Percentiles rank a stretch among this genome's conserved stretches.
These are phyloP conservation scores for Andricus quercusramuli DNA, from an alignment of 2,888 invertebrate species.

Conservation along the genomic window DNA sequence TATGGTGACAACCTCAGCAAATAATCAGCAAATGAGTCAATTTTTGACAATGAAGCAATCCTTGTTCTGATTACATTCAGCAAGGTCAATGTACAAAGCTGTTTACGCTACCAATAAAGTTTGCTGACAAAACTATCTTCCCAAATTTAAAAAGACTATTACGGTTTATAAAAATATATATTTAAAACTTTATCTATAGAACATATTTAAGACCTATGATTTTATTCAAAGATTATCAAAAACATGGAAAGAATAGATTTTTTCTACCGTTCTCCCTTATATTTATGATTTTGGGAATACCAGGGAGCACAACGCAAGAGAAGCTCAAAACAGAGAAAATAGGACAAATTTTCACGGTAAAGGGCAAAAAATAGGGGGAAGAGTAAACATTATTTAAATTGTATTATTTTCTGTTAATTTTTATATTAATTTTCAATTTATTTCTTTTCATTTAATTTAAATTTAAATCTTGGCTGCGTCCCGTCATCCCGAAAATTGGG, in stretches of 20 bases:
- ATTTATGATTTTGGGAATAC: no score
- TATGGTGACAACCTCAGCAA: conserved; percentile 1
- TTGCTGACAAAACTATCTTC: not conserved
- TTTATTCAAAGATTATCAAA: not conserved
- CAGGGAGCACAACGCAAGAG: no score
- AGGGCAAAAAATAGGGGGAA: no score
- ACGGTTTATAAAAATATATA: not conserved
- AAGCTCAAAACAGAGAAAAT: no score
- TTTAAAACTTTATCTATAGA: not conserved
- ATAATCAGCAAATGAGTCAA: conserved; percentile 18
- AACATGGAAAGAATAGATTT: not conserved
- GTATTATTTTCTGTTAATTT: no score
- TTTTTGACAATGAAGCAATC: conserved; percentile 11
- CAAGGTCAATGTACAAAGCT: not conserved
- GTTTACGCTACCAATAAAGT: not conserved
- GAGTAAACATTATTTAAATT: no score
- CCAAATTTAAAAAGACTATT: conserved; percentile 1
- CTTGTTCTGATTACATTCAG: not conserved
- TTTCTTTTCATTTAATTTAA: no score
- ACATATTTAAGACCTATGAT: not conserved
- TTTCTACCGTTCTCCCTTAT: not conserved
- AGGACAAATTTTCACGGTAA: no score
- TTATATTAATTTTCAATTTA: no score
- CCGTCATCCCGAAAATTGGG: no score
- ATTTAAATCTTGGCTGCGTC: no score